A percentile compares a stretch with the other conserved stretches of the same genome.
These are phyloP conservation scores for Philotrypesis tridentata DNA, from an alignment of 1,140 invertebrate species.

Conservation along the genomic window DNA sequence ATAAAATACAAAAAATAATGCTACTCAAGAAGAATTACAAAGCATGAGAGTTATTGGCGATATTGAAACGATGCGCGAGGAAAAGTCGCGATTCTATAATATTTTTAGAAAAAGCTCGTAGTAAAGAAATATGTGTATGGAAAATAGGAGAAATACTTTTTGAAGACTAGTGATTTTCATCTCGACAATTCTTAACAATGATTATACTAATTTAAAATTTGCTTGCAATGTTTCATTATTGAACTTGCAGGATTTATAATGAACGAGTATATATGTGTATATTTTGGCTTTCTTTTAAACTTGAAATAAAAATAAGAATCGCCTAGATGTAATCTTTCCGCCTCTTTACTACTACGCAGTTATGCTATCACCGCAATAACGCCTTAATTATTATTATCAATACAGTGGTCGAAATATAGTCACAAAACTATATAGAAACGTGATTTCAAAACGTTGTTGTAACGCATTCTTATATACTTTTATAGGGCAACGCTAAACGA, in stretches of 20 bases:
- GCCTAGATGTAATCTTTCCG: slow-evolving; percentile 48
- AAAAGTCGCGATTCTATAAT: background rate
- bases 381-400: slow-evolving; percentile 20
- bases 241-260: no score
- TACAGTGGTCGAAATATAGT: slow-evolving; percentile 16
- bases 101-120: slow-evolving; percentile 32
- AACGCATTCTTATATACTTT: slow-evolving; percentile 7
- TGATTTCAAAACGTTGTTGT: background rate
- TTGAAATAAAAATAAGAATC: slow-evolving; percentile 9
- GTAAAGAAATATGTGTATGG: slow-evolving; percentile 47
- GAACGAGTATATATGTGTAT: no score
- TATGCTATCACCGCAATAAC: slow-evolving; percentile 56
- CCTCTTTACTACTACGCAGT: slow-evolving; percentile 49
- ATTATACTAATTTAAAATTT: background rate
- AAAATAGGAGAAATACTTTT: slow-evolving; percentile 57
- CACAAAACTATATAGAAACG: background rate
- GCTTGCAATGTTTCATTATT: background rate
- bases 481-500: background rate
- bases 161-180: slow-evolving; percentile 59
- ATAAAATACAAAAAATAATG: background rate
- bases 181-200: slow-evolving; percentile 41
- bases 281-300: background rate
- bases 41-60: background rate
- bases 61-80: background rate
- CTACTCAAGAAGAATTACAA: background rate